These are phyloP conservation scores for Agrypnus murinus DNA, from an alignment of 2,888 invertebrate genomes.

Conservation along the genomic window DNA sequence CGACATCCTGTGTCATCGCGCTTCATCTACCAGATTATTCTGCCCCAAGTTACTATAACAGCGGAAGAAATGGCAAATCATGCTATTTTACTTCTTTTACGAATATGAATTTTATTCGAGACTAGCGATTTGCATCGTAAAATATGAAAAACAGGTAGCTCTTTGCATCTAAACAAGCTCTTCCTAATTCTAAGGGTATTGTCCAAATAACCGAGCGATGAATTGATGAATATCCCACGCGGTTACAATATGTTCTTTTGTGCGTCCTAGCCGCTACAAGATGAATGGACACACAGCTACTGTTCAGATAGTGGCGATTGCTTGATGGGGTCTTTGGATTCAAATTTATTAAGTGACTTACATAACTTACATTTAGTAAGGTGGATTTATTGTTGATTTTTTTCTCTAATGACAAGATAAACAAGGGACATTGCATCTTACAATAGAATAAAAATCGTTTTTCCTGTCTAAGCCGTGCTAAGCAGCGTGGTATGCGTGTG, in stretches of 20 bases:
- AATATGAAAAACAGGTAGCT: not conserved
- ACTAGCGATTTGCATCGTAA: not conserved
- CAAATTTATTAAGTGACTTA: constrained; percentile 48
- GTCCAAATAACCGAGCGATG: constrained; percentile 67
- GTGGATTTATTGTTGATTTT: not conserved
- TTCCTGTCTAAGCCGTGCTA: constrained; percentile 38
- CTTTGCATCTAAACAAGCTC: not conserved
- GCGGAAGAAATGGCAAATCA: constrained; percentile 47
- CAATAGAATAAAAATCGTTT: constrained; percentile 44
- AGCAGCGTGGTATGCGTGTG: constrained; percentile 45
- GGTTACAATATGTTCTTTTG: constrained; percentile 64
- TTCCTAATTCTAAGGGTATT: constrained; percentile 59
- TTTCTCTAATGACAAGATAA: constrained; percentile 24
- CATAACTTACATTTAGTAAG: not conserved
- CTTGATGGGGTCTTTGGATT: constrained; percentile 45
- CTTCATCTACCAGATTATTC: constrained; percentile 56
- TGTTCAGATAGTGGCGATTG: constrained; percentile 54
- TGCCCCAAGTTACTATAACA: constrained; percentile 45
- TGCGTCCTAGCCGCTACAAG: constrained; percentile 62
- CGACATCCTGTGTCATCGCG: constrained; percentile 69
- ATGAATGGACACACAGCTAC: constrained; percentile 59
- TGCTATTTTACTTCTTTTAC: constrained; percentile 19
- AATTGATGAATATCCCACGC: constrained; percentile 64
- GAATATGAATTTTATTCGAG: constrained; percentile 15
- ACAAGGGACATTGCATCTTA: constrained; percentile 25